Conservation (phyloP, 2,113 vertebrate genomes). For the Semnornis frantzii region DNA sequence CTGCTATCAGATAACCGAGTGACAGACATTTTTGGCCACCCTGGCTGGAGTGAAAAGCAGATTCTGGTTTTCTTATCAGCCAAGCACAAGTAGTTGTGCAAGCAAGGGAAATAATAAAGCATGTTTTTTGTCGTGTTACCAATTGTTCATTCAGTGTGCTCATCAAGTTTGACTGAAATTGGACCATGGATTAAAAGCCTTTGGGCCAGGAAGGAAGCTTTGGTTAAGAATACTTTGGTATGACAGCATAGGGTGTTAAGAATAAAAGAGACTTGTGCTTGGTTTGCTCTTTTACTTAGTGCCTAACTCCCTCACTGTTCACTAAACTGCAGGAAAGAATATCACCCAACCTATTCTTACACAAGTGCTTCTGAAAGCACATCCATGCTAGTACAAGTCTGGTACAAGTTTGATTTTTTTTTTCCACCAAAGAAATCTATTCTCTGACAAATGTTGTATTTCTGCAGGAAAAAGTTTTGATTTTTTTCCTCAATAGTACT, state of each 20-base stretch:
- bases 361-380: not conserved
- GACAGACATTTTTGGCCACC: not conserved
- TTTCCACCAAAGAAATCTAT: not conserved
- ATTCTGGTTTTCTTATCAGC: not conserved
- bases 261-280: not conserved
- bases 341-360: not conserved
- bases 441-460: rapidly evolving
- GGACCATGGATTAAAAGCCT: not conserved
- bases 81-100: not conserved
- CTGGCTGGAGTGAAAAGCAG: not conserved
- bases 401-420: not conserved
- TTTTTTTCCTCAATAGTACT: not conserved
- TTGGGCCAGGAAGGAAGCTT: not conserved
- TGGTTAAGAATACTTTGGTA: not conserved
- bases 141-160: not conserved
- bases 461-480: not conserved
- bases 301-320: not conserved
- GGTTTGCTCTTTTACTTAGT: not conserved
- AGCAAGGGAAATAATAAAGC: not conserved
- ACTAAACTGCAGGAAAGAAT: not conserved
- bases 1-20: not conserved
- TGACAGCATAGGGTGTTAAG: not conserved
- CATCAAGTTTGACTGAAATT: not conserved
- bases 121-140: not conserved
- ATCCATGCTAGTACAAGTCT: not conserved